Evolutionary conservation across 2,888 invertebrate species (phyloP).

Genomic region (Cephalotes varians): DNA sequence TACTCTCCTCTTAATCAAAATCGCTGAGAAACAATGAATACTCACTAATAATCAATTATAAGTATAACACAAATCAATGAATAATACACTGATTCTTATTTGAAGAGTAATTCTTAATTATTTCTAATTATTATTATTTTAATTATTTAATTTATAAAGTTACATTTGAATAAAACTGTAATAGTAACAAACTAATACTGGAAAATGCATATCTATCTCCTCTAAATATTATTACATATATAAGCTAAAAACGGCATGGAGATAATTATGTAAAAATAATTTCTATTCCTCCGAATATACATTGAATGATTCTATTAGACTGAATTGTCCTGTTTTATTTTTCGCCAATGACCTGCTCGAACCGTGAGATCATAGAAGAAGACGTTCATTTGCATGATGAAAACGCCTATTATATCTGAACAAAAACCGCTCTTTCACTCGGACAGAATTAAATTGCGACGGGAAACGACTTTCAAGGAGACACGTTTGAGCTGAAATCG

Average conservation of each 20-base stretch:
- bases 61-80: too few species aligned
- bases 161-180: not conserved
- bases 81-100: too few species aligned
- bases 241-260: not conserved
- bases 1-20: too few species aligned
- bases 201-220: not conserved
- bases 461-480: constrained; percentile 6
- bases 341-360: constrained; percentile 15
- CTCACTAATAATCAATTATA: too few species aligned
- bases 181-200: not conserved
- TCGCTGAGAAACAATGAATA: too few species aligned
- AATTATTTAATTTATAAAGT: not conserved
- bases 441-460: constrained; percentile 11
- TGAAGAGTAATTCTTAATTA: too few species aligned
- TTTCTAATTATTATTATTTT: too few species aligned
- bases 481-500: constrained; percentile 4
- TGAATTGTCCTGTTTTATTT: constrained; percentile 5
- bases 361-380: not conserved
- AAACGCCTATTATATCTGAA: constrained; percentile 12
- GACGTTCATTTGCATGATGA: constrained; percentile 35
- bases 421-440: constrained; percentile 21
- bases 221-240: not conserved
- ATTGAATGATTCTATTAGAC: constrained; percentile 40
- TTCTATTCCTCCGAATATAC: constrained; percentile 16
- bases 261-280: constrained; percentile 20